Conservation (phyloP, 1,140 invertebrate genomes). For the Drosophila guanche region DNA sequence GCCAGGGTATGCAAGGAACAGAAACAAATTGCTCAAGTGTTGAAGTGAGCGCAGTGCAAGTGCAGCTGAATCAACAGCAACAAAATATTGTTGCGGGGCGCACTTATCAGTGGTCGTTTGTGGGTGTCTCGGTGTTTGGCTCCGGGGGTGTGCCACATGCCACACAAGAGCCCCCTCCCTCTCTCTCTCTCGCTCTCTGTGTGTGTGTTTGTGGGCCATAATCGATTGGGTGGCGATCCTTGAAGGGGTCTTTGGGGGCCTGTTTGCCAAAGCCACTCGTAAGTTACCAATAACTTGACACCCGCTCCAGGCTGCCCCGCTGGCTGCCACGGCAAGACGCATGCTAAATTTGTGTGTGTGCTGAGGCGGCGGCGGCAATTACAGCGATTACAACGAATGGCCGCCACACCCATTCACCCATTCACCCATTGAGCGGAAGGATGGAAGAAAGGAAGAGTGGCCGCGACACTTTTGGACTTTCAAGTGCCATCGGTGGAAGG, state of each 20-base stretch:
- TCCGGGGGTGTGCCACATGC: constrained; percentile 26
- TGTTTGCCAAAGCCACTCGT: constrained; percentile 21
- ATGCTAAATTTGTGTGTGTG: constrained; percentile 35
- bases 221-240: constrained; percentile 59
- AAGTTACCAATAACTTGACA: constrained; percentile 73
- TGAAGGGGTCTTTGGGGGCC: constrained; percentile 13
- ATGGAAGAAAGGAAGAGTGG: constrained; percentile 7
- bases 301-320: constrained; percentile 17
- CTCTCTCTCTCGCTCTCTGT: too few relatives aligned
- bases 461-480: constrained; percentile 63
- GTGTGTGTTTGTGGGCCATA: constrained; percentile 37
- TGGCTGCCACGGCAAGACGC: constrained; percentile 23
- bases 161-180: constrained; percentile 7
- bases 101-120: constrained; percentile 59
- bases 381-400: constrained; percentile 39
- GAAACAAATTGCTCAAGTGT: constrained; percentile 75
- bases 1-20: constrained; percentile 32
- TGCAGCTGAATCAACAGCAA: constrained; percentile 73
- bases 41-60: constrained; percentile 42
- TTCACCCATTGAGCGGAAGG: not conserved
- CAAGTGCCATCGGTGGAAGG: constrained; percentile 29
- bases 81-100: constrained; percentile 58
- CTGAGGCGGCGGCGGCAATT: constrained; percentile 21
- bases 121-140: too few relatives aligned
- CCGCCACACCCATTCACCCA: constrained; percentile 27